Evolutionary conservation across 2,797 vertebrate genomes (phyloP).

Genomic region (Emys orbicularis): DNA sequence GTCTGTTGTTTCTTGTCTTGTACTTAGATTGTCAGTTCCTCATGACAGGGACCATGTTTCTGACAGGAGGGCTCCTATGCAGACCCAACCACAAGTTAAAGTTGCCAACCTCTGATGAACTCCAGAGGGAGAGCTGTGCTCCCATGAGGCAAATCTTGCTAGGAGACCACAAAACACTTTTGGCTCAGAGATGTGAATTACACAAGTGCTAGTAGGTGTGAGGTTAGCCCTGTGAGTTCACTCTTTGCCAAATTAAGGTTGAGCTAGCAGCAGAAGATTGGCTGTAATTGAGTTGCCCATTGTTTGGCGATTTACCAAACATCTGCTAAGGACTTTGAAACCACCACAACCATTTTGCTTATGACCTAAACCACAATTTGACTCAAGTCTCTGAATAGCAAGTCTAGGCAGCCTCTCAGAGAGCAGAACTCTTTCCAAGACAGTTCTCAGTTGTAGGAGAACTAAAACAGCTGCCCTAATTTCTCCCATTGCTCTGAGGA

Average conservation of each 20-base stretch:
- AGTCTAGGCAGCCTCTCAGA: conserved; percentile 47
- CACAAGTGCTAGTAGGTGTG: not conserved
- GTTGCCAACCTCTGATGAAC: not conserved
- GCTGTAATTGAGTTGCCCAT: not conserved
- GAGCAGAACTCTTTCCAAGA: conserved; percentile 10
- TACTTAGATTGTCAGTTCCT: not conserved
- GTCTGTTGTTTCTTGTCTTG: not conserved
- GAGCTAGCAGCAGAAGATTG: conserved; percentile 5
- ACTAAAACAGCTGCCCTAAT: conserved; percentile 15
- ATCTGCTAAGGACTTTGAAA: conserved; percentile 71
- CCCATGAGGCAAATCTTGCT: not conserved
- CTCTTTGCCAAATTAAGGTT: not conserved
- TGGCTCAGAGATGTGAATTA: not conserved
- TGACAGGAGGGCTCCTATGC: not conserved
- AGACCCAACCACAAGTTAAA: not conserved
- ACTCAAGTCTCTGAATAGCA: conserved; percentile 52
- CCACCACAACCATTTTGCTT: conserved; percentile 49
- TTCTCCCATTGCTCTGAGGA: conserved; percentile 5
- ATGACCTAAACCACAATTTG: conserved; percentile 51
- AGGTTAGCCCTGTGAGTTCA: not conserved
- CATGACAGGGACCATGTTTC: not conserved
- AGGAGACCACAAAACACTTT: not conserved
- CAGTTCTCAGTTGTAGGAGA: conserved; percentile 24
- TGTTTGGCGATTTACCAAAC: conserved; percentile 37
- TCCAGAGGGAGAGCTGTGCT: not conserved